Evolutionary conservation across 2,797 vertebrate genomes (phyloP).

Genomic region (Ispidina lecontei): DNA sequence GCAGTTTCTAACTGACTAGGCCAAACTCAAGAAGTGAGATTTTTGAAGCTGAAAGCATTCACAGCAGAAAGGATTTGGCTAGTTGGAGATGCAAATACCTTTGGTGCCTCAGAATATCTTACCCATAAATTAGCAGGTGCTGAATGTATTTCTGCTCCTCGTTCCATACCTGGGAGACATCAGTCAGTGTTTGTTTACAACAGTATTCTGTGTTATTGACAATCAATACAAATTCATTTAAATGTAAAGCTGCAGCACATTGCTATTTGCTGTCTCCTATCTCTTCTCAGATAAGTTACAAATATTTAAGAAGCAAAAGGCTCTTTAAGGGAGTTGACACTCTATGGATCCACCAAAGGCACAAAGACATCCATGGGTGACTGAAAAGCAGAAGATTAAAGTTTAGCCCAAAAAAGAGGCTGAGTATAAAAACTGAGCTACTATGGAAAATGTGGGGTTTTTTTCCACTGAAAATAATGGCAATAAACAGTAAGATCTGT

Average conservation of each 20-base stretch:
- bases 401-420: background rate
- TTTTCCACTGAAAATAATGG: background rate
- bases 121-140: background rate
- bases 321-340: background rate
- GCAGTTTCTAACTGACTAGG: background rate
- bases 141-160: background rate
- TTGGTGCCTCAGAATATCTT: background rate
- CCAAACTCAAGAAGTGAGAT: background rate
- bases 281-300: background rate
- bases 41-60: background rate
- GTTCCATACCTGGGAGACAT: background rate
- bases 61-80: background rate
- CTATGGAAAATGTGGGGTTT: background rate
- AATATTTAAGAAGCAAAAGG: background rate
- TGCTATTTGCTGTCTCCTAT: background rate
- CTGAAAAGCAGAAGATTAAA: background rate
- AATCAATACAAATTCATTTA: background rate
- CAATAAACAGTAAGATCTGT: background rate
- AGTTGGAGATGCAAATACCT: background rate
- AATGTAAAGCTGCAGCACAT: background rate
- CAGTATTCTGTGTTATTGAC: background rate
- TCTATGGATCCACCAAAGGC: background rate
- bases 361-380: background rate
- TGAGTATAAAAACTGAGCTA: background rate
- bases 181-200: background rate